phyloP scores from a whole-genome alignment of 2,888 invertebrate species.

The Microdon myrmicae region DNA sequence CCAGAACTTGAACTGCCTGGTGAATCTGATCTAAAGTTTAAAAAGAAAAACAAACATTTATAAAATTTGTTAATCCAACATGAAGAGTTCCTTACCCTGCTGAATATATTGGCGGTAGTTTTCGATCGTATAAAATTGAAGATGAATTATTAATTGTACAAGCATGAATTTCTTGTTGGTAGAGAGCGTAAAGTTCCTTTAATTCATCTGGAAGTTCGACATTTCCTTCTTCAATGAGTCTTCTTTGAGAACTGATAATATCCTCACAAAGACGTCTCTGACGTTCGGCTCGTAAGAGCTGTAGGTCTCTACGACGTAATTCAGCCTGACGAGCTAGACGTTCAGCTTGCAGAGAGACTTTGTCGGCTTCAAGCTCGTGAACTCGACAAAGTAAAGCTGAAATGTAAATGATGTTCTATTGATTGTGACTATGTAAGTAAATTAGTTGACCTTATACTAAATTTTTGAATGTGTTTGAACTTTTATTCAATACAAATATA shows the following conservation, averaged over 20 bases:
- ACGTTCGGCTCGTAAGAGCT: slow-evolving; percentile 83
- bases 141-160: slow-evolving; percentile 69
- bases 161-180: slow-evolving; percentile 88
- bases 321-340: slow-evolving; percentile 87
- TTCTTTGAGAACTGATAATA: slow-evolving; percentile 88
- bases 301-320: slow-evolving; percentile 82
- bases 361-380: slow-evolving; percentile 94
- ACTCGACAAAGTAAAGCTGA: slow-evolving; percentile 87
- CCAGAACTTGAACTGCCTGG: slow-evolving; percentile 66
- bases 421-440: neutral
- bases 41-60: neutral
- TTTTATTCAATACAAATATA: no score
- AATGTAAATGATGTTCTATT: slow-evolving; percentile 60
- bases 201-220: slow-evolving; percentile 79
- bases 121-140: slow-evolving; percentile 62
- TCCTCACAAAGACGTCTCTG: slow-evolving; percentile 90
- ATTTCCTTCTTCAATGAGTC: slow-evolving; percentile 83
- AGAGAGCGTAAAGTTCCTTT: slow-evolving; percentile 81
- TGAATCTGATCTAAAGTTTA: slow-evolving; percentile 61
- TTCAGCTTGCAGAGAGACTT: slow-evolving; percentile 90
- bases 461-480: no score
- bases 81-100: slow-evolving; percentile 59
- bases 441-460: neutral
- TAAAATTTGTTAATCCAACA: neutral
- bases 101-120: slow-evolving; percentile 66